Conservation (phyloP, 2,113 vertebrate species). For the Aphyosemion australe region DNA sequence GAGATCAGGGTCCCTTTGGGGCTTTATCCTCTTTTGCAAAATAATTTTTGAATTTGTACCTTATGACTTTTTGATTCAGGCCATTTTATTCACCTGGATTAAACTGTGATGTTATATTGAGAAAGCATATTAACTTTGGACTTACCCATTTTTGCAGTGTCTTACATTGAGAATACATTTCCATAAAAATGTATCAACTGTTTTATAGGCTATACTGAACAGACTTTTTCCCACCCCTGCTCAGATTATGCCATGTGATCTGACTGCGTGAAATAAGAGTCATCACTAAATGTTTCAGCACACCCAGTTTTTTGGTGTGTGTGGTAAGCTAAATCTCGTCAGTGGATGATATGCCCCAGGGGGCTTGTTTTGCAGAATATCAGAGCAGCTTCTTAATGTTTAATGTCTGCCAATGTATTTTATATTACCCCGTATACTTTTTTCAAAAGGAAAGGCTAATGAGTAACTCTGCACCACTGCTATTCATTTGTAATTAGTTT, state of each 20-base stretch:
- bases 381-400: conserved; percentile 76
- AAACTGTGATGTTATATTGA: neutral
- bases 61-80: neutral
- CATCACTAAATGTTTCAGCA: conserved; percentile 72
- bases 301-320: conserved; percentile 59
- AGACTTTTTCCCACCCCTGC: neutral
- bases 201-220: conserved; percentile 12
- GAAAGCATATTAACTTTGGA: neutral
- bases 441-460: conserved; percentile 80
- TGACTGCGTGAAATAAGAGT: conserved; percentile 47
- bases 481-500: conserved; percentile 72
- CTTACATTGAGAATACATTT: conserved; percentile 6
- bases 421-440: conserved; percentile 73
- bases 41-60: neutral
- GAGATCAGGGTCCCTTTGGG: neutral
- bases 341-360: conserved; percentile 61
- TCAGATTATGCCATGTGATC: conserved; percentile 36
- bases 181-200: neutral
- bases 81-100: neutral
- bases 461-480: conserved; percentile 54
- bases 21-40: neutral
- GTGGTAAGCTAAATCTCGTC: conserved; percentile 64
- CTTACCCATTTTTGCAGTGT: neutral
- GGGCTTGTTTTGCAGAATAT: conserved; percentile 76
- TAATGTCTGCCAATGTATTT: conserved; percentile 77